phyloP scores from a whole-genome alignment of 1,140 invertebrate species.

The Elymnias hypermnestra region DNA sequence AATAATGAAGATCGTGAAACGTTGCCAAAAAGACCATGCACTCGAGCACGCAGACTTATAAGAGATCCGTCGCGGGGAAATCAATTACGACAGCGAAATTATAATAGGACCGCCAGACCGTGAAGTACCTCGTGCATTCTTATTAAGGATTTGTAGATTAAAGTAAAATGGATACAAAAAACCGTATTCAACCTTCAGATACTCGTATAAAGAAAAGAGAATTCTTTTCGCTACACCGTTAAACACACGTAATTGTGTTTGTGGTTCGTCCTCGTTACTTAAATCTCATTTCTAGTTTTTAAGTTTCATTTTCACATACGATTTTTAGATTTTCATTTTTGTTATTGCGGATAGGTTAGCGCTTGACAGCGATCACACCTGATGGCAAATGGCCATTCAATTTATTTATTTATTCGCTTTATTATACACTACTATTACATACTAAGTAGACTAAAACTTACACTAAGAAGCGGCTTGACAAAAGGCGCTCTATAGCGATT shows the following conservation, averaged over 20 bases:
- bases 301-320: too few species aligned
- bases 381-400: too few species aligned
- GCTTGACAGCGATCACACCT: too few species aligned
- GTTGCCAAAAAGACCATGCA: background rate
- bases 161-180: slow-evolving; percentile 11
- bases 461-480: too few species aligned
- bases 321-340: too few species aligned
- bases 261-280: too few species aligned
- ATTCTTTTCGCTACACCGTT: slow-evolving; percentile 15
- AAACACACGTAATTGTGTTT: slow-evolving; percentile 9
- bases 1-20: background rate
- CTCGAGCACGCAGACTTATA: slow-evolving; percentile 3
- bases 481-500: too few species aligned
- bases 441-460: too few species aligned
- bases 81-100: slow-evolving; percentile 13
- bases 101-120: slow-evolving; percentile 7
- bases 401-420: too few species aligned
- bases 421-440: too few species aligned
- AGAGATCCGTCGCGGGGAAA: slow-evolving; percentile 10
- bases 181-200: slow-evolving; percentile 20
- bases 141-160: slow-evolving; percentile 1
- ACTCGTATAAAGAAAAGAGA: slow-evolving; percentile 23
- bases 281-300: too few species aligned
- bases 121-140: slow-evolving; percentile 7
- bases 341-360: too few species aligned